phyloP scores from a whole-genome alignment of 1,140 invertebrate species.

The Monomorium pharaonis region DNA sequence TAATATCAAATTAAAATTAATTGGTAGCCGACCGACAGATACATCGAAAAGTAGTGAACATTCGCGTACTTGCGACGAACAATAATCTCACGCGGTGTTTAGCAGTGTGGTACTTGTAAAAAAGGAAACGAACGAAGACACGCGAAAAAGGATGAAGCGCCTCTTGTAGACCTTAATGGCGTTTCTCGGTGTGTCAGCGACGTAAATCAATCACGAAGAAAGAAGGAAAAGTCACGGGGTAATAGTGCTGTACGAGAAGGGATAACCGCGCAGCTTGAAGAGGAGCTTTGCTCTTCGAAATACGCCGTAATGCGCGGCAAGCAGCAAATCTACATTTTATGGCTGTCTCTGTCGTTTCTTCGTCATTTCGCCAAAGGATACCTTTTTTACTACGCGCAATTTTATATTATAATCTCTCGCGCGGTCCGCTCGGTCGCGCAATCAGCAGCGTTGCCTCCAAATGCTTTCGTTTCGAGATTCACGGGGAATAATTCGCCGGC shows the following conservation, averaged over 20 bases:
- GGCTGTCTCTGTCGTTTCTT: not conserved
- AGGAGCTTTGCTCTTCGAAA: not conserved
- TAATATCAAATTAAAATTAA: too few relatives aligned
- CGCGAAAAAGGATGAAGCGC: conserved; percentile 27
- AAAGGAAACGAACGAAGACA: not conserved
- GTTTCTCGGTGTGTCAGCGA: conserved; percentile 36
- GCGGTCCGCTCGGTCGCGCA: not conserved
- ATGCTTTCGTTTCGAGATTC: not conserved
- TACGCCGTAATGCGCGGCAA: not conserved
- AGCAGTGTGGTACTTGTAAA: not conserved
- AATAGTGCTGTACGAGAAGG: not conserved
- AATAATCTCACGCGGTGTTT: not conserved
- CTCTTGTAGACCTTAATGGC: conserved; percentile 41
- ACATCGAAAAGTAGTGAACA: conserved; percentile 19
- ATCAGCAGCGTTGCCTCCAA: not conserved
- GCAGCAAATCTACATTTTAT: conserved; percentile 20
- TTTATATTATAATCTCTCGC: conserved; percentile 7
- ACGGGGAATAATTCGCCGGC: not conserved
- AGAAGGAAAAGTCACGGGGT: not conserved
- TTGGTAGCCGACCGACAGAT: not conserved
- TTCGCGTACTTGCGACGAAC: not conserved
- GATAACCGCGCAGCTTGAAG: not conserved
- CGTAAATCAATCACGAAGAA: conserved; percentile 31
- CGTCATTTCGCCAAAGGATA: not conserved
- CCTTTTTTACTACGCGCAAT: conserved; percentile 2